These are phyloP conservation scores for Congeria kusceri DNA, from an alignment of 2,888 invertebrate species.

Conservation along the genomic window DNA sequence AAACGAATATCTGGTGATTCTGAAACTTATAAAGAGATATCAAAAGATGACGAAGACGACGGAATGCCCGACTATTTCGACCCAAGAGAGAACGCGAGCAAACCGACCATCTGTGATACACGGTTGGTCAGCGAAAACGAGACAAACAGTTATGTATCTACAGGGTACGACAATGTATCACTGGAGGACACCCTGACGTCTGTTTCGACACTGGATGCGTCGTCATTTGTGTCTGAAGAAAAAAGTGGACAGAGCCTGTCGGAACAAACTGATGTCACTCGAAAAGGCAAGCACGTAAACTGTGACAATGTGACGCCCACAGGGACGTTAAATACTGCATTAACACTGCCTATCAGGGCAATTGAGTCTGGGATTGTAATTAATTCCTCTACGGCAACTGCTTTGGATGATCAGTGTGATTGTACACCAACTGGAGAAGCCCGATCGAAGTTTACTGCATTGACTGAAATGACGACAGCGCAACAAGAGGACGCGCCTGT, in stretches of 20 bases:
- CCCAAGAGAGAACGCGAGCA: slow-evolving; percentile 37
- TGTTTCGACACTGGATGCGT: slow-evolving; percentile 3
- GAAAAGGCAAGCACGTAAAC: slow-evolving; percentile 17
- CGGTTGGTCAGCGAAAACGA: slow-evolving; percentile 22
- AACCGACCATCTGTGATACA: slow-evolving; percentile 59
- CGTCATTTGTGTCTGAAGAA: neutral
- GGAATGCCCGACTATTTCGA: slow-evolving; percentile 60
- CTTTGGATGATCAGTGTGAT: slow-evolving; percentile 66
- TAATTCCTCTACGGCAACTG: slow-evolving; percentile 19
- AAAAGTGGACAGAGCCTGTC: too few species aligned
- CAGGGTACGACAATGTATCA: slow-evolving; percentile 15
- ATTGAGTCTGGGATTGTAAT: slow-evolving; percentile 23
- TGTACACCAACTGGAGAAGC: slow-evolving; percentile 63
- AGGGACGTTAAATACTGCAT: neutral
- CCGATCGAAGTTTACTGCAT: slow-evolving; percentile 43
- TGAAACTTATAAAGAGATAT: slow-evolving; percentile 15
- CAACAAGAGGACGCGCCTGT: slow-evolving; percentile 38
- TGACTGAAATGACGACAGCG: slow-evolving; percentile 44
- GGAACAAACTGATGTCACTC: neutral
- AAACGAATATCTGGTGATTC: slow-evolving; percentile 54
- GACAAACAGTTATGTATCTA: slow-evolving; percentile 43
- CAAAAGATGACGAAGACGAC: slow-evolving; percentile 26
- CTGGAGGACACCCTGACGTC: neutral
- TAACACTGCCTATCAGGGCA: slow-evolving; percentile 20
- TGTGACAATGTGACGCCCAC: neutral